phyloP scores from a whole-genome alignment of 2,113 vertebrate species.

The Cichladusa arquata region DNA sequence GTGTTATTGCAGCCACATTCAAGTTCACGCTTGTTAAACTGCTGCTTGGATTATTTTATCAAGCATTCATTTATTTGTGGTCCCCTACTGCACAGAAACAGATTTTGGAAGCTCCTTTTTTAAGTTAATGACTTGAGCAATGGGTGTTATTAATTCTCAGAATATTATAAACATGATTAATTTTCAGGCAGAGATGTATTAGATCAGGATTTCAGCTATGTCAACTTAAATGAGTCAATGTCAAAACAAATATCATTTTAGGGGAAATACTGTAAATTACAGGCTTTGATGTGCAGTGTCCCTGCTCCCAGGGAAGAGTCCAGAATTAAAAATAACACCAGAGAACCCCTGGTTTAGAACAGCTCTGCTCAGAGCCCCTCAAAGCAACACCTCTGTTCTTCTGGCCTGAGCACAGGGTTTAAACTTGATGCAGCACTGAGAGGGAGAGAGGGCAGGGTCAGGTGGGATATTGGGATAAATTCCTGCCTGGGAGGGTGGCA shows the following conservation, averaged over 20 bases:
- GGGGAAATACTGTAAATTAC: conserved; percentile 40
- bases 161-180: conserved; percentile 98
- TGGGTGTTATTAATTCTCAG: conserved; percentile 89
- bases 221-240: conserved; percentile 83
- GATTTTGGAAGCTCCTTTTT: conserved; percentile 84
- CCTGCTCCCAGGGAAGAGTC: neutral
- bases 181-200: conserved; percentile 91
- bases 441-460: neutral
- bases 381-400: neutral
- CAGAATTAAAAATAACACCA: neutral
- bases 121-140: conserved; percentile 90
- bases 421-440: fast-evolving
- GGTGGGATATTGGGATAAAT: neutral
- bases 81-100: conserved; percentile 79
- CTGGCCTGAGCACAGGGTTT: neutral
- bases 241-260: conserved; percentile 75
- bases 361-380: neutral
- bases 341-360: neutral
- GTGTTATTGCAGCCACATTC: conserved; percentile 90
- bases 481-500: neutral
- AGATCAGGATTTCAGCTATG: conserved; percentile 81
- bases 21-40: conserved; percentile 99
- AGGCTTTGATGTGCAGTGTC: neutral
- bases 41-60: conserved; percentile 99
- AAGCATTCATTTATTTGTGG: conserved; percentile 93